A percentile compares a stretch with the other conserved stretches of the same genome.
Conservation (phyloP, 2,113 vertebrate genomes). For the Callithrix jacchus region DNA sequence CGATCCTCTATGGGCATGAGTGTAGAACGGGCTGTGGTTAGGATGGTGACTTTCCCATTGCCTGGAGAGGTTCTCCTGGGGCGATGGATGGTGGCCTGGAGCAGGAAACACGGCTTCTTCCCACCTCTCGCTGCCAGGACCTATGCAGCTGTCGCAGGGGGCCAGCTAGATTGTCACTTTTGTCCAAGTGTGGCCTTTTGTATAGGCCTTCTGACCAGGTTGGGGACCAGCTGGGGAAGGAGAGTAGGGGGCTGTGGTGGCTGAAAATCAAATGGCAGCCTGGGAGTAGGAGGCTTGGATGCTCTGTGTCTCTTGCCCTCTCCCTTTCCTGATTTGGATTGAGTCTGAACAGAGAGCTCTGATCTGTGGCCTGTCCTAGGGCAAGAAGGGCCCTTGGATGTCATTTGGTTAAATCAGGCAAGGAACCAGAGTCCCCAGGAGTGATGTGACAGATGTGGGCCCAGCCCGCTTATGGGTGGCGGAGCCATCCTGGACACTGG, state of each 20-base stretch:
- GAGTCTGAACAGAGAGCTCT: background rate
- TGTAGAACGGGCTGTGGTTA: conserved; percentile 63
- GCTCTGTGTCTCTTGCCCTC: background rate
- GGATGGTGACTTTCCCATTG: conserved; percentile 53
- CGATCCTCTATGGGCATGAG: conserved; percentile 36
- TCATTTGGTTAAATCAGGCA: background rate
- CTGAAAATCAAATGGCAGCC: background rate
- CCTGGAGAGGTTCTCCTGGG: conserved; percentile 14
- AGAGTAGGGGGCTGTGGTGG: no score
- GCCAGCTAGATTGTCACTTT: background rate
- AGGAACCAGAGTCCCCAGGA: background rate
- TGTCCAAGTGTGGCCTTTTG: background rate
- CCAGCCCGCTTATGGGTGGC: accelerated
- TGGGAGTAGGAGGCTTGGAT: background rate
- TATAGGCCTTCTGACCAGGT: background rate
- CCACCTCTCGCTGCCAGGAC: background rate
- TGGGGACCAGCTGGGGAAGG: background rate
- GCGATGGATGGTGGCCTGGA: conserved; percentile 31
- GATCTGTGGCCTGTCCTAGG: background rate
- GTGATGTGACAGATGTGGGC: background rate
- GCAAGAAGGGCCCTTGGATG: background rate
- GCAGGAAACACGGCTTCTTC: conserved; percentile 7
- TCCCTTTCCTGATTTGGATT: background rate
- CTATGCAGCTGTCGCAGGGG: conserved; percentile 45
- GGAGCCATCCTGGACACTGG: background rate